A percentile compares a stretch with the other conserved stretches of the same genome.
Conservation (phyloP, 1,140 invertebrate species). For the Procambarus virginalis region DNA sequence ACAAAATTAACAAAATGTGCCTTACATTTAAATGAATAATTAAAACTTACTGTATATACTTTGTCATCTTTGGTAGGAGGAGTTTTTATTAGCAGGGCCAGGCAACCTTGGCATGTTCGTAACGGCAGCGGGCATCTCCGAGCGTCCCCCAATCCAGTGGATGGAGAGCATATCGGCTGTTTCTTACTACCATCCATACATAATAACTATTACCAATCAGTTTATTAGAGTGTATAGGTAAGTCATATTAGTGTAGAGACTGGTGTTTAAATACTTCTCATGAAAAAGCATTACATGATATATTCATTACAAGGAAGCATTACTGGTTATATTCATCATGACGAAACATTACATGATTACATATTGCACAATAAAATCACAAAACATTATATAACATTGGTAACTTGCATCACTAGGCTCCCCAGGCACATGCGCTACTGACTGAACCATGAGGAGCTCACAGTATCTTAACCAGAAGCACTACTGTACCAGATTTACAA, state of each 20-base stretch:
- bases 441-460: too few species aligned
- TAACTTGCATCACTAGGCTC: too few species aligned
- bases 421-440: too few species aligned
- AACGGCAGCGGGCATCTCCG: conserved; percentile 76
- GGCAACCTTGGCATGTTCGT: conserved; percentile 78
- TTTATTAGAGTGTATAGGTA: conserved; percentile 77
- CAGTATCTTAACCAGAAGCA: too few species aligned
- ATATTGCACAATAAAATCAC: background rate
- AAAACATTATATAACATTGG: too few species aligned
- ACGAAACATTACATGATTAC: background rate
- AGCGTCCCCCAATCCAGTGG: conserved; percentile 78
- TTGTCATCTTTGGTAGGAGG: conserved; percentile 69
- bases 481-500: too few species aligned
- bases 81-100: conserved; percentile 74
- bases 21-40: too few species aligned
- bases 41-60: background rate
- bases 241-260: background rate
- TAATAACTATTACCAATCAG: conserved; percentile 75
- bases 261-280: background rate
- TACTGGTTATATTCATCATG: background rate
- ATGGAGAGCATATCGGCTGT: conserved; percentile 74
- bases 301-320: background rate
- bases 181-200: conserved; percentile 77
- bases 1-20: too few species aligned
- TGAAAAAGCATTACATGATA: background rate